Evolutionary conservation across 2,888 invertebrate genomes (phyloP).

Genomic region (Acleris holmiana): DNA sequence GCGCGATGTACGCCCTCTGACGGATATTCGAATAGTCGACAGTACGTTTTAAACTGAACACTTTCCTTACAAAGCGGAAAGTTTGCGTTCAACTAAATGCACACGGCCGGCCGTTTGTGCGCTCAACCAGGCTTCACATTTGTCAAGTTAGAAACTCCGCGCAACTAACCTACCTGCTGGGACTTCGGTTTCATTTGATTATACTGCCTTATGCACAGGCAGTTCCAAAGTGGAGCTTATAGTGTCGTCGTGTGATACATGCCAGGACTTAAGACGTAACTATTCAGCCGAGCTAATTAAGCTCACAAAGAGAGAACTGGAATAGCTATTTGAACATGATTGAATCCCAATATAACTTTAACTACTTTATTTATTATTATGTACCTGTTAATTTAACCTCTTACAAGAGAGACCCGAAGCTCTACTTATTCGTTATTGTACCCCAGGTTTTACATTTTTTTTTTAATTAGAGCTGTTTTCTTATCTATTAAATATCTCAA

Average conservation of each 20-base stretch:
- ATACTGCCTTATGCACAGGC: slow-evolving; percentile 21
- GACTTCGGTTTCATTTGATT: slow-evolving; percentile 33
- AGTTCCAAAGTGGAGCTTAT: slow-evolving; percentile 13
- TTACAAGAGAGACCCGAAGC: too few species aligned
- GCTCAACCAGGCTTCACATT: slow-evolving; percentile 63
- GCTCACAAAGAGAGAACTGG: neutral
- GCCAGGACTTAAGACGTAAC: neutral
- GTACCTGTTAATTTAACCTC: too few species aligned
- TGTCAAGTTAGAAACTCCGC: slow-evolving; percentile 62
- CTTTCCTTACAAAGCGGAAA: slow-evolving; percentile 59
- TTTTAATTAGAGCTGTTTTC: too few species aligned
- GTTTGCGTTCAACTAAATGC: slow-evolving; percentile 74
- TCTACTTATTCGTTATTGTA: too few species aligned
- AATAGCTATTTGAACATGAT: neutral
- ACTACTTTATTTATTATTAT: too few species aligned
- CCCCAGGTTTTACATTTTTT: too few species aligned
- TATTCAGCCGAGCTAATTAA: neutral
- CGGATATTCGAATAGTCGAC: slow-evolving; percentile 43
- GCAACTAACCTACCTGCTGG: slow-evolving; percentile 52
- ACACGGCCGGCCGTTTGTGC: slow-evolving; percentile 64
- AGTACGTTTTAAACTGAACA: slow-evolving; percentile 41
- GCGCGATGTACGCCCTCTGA: slow-evolving; percentile 52
- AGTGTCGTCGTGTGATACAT: slow-evolving; percentile 7
- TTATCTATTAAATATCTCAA: too few species aligned
- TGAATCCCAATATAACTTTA: too few species aligned